Percentiles rank a stretch among this genome's conserved stretches.
Conservation (phyloP, 1,140 invertebrate species). For the Drosophila takahashii region DNA sequence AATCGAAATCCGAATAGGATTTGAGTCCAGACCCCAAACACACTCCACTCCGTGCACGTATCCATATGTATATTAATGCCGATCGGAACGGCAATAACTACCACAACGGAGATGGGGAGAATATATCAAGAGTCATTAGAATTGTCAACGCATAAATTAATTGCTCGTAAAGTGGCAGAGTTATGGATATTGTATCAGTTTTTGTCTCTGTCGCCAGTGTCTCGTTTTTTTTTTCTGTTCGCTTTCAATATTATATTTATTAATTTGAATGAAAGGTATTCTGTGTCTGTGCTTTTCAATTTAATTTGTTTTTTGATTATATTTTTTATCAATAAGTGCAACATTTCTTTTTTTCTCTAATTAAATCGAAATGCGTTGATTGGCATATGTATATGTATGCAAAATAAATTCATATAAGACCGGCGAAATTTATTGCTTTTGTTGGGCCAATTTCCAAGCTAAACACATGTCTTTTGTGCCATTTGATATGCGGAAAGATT, state of each 20-base stretch:
- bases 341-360: slow-evolving; percentile 28
- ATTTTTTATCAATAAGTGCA: slow-evolving; percentile 12
- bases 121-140: slow-evolving; percentile 82
- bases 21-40: slow-evolving; percentile 32
- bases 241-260: slow-evolving; percentile 38
- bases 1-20: slow-evolving; percentile 18
- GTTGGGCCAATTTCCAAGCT: slow-evolving; percentile 24
- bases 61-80: slow-evolving; percentile 23
- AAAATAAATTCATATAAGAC: slow-evolving; percentile 6
- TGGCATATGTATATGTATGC: slow-evolving; percentile 15
- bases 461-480: slow-evolving; percentile 50
- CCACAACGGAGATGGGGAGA: slow-evolving; percentile 25
- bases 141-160: slow-evolving; percentile 84
- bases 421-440: slow-evolving; percentile 33
- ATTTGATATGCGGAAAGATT: slow-evolving; percentile 52
- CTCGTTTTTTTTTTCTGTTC: slow-evolving; percentile 4
- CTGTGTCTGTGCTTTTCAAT: slow-evolving; percentile 33
- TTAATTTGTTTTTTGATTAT: slow-evolving; percentile 26
- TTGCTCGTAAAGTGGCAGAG: slow-evolving; percentile 81
- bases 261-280: slow-evolving; percentile 51
- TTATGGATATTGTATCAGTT: slow-evolving; percentile 69
- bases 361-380: slow-evolving; percentile 33
- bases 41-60: slow-evolving; percentile 18
- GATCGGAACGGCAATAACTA: slow-evolving; percentile 26
- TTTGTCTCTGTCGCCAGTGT: slow-evolving; percentile 25